Evolutionary conservation across 2,113 vertebrate species (phyloP).

Genomic region (Phylloscopus whistleri): DNA sequence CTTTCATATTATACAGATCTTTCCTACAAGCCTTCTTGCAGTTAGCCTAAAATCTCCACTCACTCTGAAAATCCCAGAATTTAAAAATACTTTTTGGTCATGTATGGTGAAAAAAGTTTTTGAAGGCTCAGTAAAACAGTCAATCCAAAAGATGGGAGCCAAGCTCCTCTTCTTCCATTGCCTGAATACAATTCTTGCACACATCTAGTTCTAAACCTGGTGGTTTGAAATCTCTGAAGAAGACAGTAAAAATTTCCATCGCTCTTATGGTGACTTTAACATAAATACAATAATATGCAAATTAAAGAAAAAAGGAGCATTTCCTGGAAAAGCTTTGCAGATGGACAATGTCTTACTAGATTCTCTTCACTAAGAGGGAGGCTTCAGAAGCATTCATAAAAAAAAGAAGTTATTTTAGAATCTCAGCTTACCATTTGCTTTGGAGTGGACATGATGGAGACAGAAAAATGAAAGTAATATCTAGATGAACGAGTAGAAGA

Average conservation of each 20-base stretch:
- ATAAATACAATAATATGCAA: neutral
- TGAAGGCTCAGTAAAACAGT: rapidly evolving
- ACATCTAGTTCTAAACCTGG: neutral
- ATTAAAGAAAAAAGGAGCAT: neutral
- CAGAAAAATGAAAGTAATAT: slow-evolving; percentile 1
- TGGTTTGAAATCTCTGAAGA: neutral
- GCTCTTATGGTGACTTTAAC: neutral
- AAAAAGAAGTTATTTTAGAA: neutral
- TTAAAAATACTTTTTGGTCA: neutral
- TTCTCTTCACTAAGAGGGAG: neutral
- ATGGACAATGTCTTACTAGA: neutral
- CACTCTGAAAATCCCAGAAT: neutral
- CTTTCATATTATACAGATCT: neutral
- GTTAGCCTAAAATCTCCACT: neutral
- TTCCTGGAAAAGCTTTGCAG: neutral
- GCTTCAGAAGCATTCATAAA: neutral
- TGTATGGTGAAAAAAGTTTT: neutral
- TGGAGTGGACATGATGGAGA: neutral
- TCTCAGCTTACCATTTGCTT: neutral
- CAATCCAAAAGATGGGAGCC: neutral
- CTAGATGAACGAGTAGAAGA: neutral
- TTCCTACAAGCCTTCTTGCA: neutral
- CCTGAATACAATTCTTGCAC: neutral
- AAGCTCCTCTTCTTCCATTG: neutral
- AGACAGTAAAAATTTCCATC: neutral